Evolutionary conservation across 1,140 invertebrate species (phyloP).

Genomic region (Musca vetustissima): DNA sequence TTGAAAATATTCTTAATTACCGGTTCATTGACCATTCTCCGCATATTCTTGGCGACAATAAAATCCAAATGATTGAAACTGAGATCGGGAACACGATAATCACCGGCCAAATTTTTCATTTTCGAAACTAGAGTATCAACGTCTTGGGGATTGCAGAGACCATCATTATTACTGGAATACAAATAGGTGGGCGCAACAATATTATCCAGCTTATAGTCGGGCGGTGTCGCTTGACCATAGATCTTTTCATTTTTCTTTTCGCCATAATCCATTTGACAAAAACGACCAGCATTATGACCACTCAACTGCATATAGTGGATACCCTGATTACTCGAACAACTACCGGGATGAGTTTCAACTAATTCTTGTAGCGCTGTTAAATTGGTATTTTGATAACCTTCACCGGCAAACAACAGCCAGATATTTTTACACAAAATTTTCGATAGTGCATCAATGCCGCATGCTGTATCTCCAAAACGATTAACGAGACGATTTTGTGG

Average conservation of each 20-base stretch:
- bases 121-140: slow-evolving; percentile 58
- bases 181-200: slow-evolving; percentile 67
- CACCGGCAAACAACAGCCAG: slow-evolving; percentile 48
- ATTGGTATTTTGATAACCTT: slow-evolving; percentile 36
- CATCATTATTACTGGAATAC: slow-evolving; percentile 73
- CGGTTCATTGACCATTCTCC: slow-evolving; percentile 57
- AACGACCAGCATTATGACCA: slow-evolving; percentile 31
- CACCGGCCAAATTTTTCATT: slow-evolving; percentile 52
- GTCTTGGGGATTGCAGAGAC: slow-evolving; percentile 57
- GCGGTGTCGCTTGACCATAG: slow-evolving; percentile 58
- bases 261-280: slow-evolving; percentile 41
- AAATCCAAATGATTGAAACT: slow-evolving; percentile 63
- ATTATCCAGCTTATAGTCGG: slow-evolving; percentile 61
- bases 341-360: slow-evolving; percentile 51
- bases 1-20: slow-evolving; percentile 33
- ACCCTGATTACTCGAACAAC: slow-evolving; percentile 38
- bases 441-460: slow-evolving; percentile 52
- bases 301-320: slow-evolving; percentile 40
- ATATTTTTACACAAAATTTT: slow-evolving; percentile 33
- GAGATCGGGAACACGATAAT: slow-evolving; percentile 51
- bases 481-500: slow-evolving; percentile 39
- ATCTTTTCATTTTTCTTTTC: slow-evolving; percentile 53
- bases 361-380: slow-evolving; percentile 41
- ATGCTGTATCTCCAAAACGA: slow-evolving; percentile 47
- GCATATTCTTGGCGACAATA: slow-evolving; percentile 57